Base-by-base conservation (phyloP, 2,113 vertebrate species). In the Furnarius figulus region DNA sequence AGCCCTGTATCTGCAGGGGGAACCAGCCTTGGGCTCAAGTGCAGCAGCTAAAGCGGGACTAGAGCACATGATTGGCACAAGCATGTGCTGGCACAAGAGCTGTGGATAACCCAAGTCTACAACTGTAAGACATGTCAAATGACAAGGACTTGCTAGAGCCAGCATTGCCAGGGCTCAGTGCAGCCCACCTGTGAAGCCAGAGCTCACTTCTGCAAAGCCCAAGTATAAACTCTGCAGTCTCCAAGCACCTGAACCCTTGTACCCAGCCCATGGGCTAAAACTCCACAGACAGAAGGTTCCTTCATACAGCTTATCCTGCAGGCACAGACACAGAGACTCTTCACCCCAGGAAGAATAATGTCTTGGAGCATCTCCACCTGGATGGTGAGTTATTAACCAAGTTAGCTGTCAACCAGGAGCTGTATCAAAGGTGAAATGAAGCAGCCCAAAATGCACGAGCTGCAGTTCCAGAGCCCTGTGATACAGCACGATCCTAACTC, bases 41-140 rank as follows among this genome's bases (percentile, higher is more conserved):
- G 18, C 20, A 76, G 63, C 76, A 84, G 66, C 90, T 86, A 89
- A 93, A 67, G 49, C 18, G 12, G 63, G 92, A 40, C 59, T 39
- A 31, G 12, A 81, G 72, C 82, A 58, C 72, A 83, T 94, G 95
- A 96, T 8, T 88, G 95, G 95, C 94, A 96, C 84, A 24, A 77
- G 65, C 94, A 95, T 40, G 59, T 95, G 91, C 86, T 35, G 35
- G 83, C 93, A 93, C 72, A 63, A 16, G 80, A 3, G 28, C 82
- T 42, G 50, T 22, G 76, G 61, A 84, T 44, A 86, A 92, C 65
- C 89, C 93, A 92, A 92, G 87, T 89, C 89, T 90, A 81, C 16
- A n/a, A 16, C 65, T 89, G 53, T 8, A 55, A 72, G 28, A 59
- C 58, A 40, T 0, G 8, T 20, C 85, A 66, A 53, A 80, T 8